Conservation (phyloP, 1,140 invertebrate genomes). For the Homalodisca vitripennis region DNA sequence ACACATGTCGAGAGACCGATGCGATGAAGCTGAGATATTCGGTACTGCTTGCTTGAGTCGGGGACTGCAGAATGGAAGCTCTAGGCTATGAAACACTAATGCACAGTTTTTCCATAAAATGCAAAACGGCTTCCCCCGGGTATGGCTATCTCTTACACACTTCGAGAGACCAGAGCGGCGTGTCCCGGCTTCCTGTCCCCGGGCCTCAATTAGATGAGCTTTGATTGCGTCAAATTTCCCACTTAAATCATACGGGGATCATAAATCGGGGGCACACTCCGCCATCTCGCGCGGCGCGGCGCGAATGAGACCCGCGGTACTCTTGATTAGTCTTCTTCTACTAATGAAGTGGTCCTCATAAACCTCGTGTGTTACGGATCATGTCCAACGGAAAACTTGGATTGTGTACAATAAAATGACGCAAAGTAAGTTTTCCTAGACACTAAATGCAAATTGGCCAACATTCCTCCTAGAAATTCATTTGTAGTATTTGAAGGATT, state of each 20-base stretch:
- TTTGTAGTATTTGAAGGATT: too few species aligned
- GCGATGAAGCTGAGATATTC: too few species aligned
- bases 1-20: too few species aligned
- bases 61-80: too few species aligned
- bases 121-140: constrained; percentile 7
- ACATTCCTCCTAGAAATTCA: too few species aligned
- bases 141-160: not conserved
- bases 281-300: not conserved
- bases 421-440: not conserved
- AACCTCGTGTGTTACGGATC: constrained; percentile 5
- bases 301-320: constrained; percentile 2
- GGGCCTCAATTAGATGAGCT: constrained; percentile 21
- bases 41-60: too few species aligned
- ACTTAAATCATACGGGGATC: constrained; percentile 15
- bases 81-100: too few species aligned
- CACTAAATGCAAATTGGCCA: too few species aligned
- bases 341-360: constrained; percentile 20
- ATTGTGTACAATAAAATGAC: not conserved
- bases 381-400: not conserved
- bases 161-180: too few species aligned
- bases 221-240: constrained; percentile 25
- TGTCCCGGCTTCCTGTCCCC: not conserved
- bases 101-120: constrained; percentile 10
- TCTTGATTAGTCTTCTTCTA: not conserved
- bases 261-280: constrained; percentile 18